Conservation (phyloP, 2,113 vertebrate species). For the Hemiscyllium ocellatum region DNA sequence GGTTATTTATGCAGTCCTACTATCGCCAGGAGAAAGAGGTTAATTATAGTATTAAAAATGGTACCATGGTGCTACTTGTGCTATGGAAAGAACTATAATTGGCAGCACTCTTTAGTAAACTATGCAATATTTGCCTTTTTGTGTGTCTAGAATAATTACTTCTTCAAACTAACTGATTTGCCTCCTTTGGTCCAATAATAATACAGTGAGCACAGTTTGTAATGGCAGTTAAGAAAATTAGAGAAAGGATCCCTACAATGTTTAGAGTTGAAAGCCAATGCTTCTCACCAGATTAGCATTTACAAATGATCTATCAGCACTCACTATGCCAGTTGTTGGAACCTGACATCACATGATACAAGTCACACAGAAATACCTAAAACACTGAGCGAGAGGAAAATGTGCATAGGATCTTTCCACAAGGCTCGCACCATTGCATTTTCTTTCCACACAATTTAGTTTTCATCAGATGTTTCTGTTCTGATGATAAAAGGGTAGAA, state of each 20-base stretch:
- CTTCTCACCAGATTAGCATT: background rate
- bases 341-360: background rate
- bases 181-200: background rate
- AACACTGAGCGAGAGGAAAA: background rate
- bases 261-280: background rate
- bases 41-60: conserved; percentile 28
- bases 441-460: conserved; percentile 26
- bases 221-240: background rate
- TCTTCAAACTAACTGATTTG: background rate
- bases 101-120: background rate
- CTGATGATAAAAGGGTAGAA: conserved; percentile 23
- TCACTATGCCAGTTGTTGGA: background rate
- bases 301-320: background rate
- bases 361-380: background rate
- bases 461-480: conserved; percentile 5
- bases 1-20: background rate
- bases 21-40: conserved; percentile 6
- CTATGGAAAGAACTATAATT: conserved; percentile 15
- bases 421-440: background rate
- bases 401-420: background rate
- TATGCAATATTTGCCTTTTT: background rate
- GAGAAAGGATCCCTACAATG: background rate
- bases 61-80: background rate
- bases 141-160: background rate
- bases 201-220: background rate